Evolutionary conservation across 2,113 vertebrate genomes (phyloP), one percentile per base, ranked within the genome.

Genomic region (Felis chaus): DNA sequence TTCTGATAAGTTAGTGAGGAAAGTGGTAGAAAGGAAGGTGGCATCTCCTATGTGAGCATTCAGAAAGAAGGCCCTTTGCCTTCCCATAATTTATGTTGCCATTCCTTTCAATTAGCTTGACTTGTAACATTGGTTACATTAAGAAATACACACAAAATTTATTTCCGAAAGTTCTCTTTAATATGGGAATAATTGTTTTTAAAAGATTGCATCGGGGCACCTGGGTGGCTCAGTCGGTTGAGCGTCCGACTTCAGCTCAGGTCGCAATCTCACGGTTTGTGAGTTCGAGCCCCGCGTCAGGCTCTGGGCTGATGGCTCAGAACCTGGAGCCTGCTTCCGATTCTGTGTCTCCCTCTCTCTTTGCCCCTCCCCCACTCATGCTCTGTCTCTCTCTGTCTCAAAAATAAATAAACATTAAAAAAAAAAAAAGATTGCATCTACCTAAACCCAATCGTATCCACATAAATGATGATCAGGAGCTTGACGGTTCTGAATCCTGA

Each of bases 1-100:
- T 94, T 97, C 97, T 84, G 78, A 53, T 29, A 74, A 98, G 85
- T 79, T 95, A 80, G 91, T 91, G 57, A 33, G 63, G 86, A 94
- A 88, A 85, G 27, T 33, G 78, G 27, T 29, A 39, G 45, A 23
- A 79, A 84, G 48, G 48, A 91, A 94, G 27, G 66, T 31, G 7
- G 7, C 29, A 45, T 85, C 21, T 36, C 36, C 4, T 15, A 48
- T 2, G 33, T 69, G 55, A 79, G n/a, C 53, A 33, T 86, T 86
- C 82, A 55, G 13, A 55, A 87, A 23, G 41, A 86, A 93, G n/a
- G 13, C 14, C 48, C 61, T 55, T 68, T 10, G 3, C 27, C 41
- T 82, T 33, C 6, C 48, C 31, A 45, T 86, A 50, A 80, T 82
- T 21, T 80, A 33, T 74, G 48, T 7, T 78, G 18, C 10, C 39